phyloP scores from a whole-genome alignment of 2,888 invertebrate species.

The Drosophila mimetica region DNA sequence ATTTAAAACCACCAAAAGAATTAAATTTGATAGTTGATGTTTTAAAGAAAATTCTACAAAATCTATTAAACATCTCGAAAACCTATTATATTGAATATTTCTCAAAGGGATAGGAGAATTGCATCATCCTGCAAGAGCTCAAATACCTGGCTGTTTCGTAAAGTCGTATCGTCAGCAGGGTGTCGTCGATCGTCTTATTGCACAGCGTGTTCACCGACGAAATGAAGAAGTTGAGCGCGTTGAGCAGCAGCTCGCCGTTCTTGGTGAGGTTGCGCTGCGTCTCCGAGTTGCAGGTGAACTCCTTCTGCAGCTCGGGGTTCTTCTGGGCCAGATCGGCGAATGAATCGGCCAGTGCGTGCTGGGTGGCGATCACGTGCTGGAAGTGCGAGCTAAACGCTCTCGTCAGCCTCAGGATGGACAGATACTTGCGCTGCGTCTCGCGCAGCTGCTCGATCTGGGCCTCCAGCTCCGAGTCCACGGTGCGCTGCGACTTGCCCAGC shows the following conservation, averaged over 20 bases:
- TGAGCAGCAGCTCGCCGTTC: conserved; percentile 96
- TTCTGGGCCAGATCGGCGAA: conserved; percentile 98
- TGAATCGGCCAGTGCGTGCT: conserved; percentile 95
- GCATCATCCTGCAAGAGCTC: not conserved
- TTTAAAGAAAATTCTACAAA: too few species aligned
- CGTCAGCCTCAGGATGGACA: conserved; percentile 93
- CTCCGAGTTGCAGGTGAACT: conserved; percentile 97
- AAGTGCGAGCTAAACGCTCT: conserved; percentile 94
- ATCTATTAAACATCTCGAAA: too few species aligned
- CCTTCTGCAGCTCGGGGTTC: conserved; percentile 97
- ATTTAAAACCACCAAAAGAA: too few species aligned
- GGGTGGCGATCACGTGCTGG: conserved; percentile 93
- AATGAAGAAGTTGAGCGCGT: conserved; percentile 98
- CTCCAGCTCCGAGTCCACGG: conserved; percentile 96
- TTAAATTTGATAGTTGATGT: too few species aligned
- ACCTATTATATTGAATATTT: too few species aligned
- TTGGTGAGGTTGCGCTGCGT: conserved; percentile 96
- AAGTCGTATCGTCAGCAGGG: conserved; percentile 87
- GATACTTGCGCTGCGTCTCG: conserved; percentile 97
- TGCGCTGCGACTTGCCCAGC: conserved; percentile 96
- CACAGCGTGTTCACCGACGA: conserved; percentile 97
- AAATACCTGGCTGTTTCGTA: conserved; percentile 87
- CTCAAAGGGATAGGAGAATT: not conserved
- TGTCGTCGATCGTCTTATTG: conserved; percentile 99
- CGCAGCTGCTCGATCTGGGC: conserved; percentile 95